A percentile compares a stretch with the other conserved stretches of the same genome.
Evolutionary conservation across 2,888 invertebrate genomes (phyloP).

Genomic region (Diploptera punctata): DNA sequence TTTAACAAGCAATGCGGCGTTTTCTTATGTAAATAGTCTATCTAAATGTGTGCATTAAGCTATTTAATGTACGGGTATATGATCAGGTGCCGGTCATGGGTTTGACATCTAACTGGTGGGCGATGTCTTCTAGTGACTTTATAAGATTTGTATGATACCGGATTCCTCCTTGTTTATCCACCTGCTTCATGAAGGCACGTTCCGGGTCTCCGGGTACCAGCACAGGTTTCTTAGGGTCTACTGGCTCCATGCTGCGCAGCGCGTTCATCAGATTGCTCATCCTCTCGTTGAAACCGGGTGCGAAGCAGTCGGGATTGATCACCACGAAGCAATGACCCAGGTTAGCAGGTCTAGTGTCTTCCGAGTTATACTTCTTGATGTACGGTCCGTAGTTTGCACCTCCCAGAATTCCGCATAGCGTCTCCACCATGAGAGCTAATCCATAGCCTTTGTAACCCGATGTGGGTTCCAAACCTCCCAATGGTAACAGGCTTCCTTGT

Average conservation of each 20-base stretch:
- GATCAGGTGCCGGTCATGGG: no score
- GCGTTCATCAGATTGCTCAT: conserved; percentile 72
- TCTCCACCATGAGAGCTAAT: conserved; percentile 82
- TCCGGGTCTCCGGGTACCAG: conserved; percentile 89
- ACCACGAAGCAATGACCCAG: conserved; percentile 91
- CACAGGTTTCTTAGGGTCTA: conserved; percentile 64
- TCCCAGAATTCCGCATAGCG: conserved; percentile 83
- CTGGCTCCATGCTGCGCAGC: conserved; percentile 71
- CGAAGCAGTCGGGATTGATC: conserved; percentile 82
- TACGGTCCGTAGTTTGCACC: conserved; percentile 54
- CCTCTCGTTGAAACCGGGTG: conserved; percentile 77
- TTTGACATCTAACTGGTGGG: no score
- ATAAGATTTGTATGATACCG: conserved; percentile 80
- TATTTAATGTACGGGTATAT: no score
- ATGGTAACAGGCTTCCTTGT: conserved; percentile 68
- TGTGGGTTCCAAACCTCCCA: conserved; percentile 74
- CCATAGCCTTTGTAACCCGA: conserved; percentile 93
- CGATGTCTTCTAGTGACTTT: conserved; percentile 53
- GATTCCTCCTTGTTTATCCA: conserved; percentile 76
- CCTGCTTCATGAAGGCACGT: conserved; percentile 67
- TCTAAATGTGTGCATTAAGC: no score
- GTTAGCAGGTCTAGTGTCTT: conserved; percentile 63
- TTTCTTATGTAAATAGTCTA: no score
- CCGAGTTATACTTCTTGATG: neutral
- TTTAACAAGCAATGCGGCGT: no score